phyloP scores from a whole-genome alignment of 2,113 vertebrate genomes.

The Meleagris gallopavo region DNA sequence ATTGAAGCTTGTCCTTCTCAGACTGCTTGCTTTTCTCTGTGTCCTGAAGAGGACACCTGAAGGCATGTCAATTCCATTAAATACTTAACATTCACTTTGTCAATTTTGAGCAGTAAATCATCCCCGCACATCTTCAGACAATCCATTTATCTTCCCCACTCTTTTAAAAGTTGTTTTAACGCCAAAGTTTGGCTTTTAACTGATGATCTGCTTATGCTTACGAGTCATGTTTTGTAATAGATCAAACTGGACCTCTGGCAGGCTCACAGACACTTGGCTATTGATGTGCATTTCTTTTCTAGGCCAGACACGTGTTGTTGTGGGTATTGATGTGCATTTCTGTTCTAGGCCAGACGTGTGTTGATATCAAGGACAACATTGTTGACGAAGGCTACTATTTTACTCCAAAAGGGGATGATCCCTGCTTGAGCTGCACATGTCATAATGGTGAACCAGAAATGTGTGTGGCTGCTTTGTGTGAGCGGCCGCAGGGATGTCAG shows the following conservation, averaged over 20 bases:
- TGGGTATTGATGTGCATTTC: background rate
- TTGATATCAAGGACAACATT: conserved; percentile 97
- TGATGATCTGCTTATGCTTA: background rate
- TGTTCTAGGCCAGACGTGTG: conserved; percentile 91
- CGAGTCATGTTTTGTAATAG: background rate
- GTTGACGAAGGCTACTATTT: conserved; percentile 98
- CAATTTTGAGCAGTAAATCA: background rate
- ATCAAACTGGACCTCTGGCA: background rate
- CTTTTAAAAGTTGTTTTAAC: background rate
- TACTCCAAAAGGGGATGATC: conserved; percentile 97
- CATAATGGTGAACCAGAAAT: conserved; percentile 96
- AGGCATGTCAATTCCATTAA: background rate
- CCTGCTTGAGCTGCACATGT: conserved; percentile 96
- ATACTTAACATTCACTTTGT: background rate
- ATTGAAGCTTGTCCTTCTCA: background rate
- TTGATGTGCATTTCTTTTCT: background rate
- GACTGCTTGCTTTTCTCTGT: background rate
- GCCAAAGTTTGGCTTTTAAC: background rate
- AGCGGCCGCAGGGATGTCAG: conserved; percentile 94
- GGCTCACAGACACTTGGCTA: background rate
- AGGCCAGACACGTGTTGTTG: conserved; percentile 94
- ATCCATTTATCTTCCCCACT: background rate
- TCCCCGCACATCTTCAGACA: background rate
- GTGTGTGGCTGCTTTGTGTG: conserved; percentile 96
- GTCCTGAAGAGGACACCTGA: background rate